phyloP scores from a whole-genome alignment of 2,888 invertebrate genomes.

The Erpobdella octoculata region DNA sequence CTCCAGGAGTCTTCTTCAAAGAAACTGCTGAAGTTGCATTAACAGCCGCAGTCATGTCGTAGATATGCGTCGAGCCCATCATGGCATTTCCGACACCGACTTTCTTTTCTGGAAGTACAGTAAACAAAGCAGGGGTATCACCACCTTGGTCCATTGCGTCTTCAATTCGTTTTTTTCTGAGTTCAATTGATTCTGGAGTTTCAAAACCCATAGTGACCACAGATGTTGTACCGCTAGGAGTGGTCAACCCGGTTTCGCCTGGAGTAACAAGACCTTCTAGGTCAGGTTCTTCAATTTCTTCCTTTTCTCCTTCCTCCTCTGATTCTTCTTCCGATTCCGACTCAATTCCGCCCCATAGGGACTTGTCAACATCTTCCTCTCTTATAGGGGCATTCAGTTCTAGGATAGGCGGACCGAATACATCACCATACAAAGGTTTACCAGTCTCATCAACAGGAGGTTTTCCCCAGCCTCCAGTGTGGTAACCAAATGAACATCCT shows the following conservation, averaged over 20 bases:
- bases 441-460: constrained; percentile 98
- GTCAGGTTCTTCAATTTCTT: constrained; percentile 58
- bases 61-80: constrained; percentile 91
- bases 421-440: constrained; percentile 94
- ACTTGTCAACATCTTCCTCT: constrained; percentile 82
- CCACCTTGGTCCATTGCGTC: constrained; percentile 88
- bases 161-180: constrained; percentile 91
- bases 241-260: constrained; percentile 72
- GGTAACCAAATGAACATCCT: constrained; percentile 91
- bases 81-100: constrained; percentile 66
- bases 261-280: constrained; percentile 82
- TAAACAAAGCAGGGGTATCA: constrained; percentile 88
- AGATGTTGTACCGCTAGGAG: constrained; percentile 82
- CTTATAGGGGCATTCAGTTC: constrained; percentile 52
- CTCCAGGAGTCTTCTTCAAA: constrained; percentile 22
- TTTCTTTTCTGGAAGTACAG: constrained; percentile 87
- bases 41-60: constrained; percentile 67
- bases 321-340: constrained; percentile 67
- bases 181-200: constrained; percentile 95
- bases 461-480: constrained; percentile 97
- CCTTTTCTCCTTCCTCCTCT: constrained; percentile 46
- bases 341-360: constrained; percentile 93
- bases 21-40: background rate
- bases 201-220: constrained; percentile 84
- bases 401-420: constrained; percentile 68